phyloP scores from a whole-genome alignment of 2,888 invertebrate species.

The Belgica antarctica region DNA sequence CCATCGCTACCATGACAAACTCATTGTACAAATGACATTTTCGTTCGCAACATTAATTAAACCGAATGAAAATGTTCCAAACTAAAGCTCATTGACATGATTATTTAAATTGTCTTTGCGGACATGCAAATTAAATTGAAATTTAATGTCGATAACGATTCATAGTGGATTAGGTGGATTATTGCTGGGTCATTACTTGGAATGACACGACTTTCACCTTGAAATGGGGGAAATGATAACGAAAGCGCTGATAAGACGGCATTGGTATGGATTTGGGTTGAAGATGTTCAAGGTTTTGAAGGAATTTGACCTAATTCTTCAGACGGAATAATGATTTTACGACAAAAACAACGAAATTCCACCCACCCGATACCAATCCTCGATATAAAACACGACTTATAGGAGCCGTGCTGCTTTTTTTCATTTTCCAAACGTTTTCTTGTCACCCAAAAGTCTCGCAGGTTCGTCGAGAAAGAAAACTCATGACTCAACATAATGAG shows the following conservation, averaged over 20 bases:
- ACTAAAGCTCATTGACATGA: neutral
- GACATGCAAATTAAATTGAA: neutral
- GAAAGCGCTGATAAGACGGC: too few relatives aligned
- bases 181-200: neutral
- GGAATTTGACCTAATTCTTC: too few relatives aligned
- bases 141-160: neutral
- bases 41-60: too few relatives aligned
- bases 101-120: neutral
- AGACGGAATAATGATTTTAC: too few relatives aligned
- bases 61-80: neutral
- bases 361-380: too few relatives aligned
- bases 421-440: neutral
- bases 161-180: neutral
- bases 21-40: too few relatives aligned
- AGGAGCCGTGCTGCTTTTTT: neutral
- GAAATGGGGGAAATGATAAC: too few relatives aligned
- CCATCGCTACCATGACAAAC: too few relatives aligned
- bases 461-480: slow-evolving; percentile 15
- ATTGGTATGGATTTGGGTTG: too few relatives aligned
- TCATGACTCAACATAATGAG: slow-evolving; percentile 27
- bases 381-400: too few relatives aligned
- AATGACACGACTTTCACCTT: neutral
- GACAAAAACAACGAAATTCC: too few relatives aligned
- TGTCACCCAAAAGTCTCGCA: neutral
- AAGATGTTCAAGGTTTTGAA: too few relatives aligned